phyloP scores from a whole-genome alignment of 2,888 invertebrate genomes.

The Limenitis camilla region DNA sequence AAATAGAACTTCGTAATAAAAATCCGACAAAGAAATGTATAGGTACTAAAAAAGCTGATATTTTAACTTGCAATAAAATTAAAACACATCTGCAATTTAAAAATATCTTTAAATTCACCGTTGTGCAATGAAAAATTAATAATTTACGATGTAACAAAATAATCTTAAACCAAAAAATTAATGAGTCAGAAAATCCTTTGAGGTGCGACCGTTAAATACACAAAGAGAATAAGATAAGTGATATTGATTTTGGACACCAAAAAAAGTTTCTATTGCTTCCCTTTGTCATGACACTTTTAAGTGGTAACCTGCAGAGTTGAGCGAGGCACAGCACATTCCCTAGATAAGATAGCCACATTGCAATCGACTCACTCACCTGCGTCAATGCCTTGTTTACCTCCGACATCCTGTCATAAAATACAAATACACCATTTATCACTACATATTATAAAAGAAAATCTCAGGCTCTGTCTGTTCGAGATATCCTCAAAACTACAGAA shows the following conservation, averaged over 20 bases:
- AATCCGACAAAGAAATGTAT: no score
- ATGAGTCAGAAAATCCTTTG: constrained; percentile 6
- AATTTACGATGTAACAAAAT: constrained; percentile 2
- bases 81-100: background rate
- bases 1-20: no score
- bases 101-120: background rate
- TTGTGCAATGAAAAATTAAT: background rate
- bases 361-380: constrained; percentile 55
- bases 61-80: no score
- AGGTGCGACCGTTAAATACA: constrained; percentile 22
- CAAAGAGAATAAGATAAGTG: constrained; percentile 46
- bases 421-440: background rate
- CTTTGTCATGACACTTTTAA: constrained; percentile 57
- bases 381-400: constrained; percentile 9
- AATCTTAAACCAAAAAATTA: constrained; percentile 2
- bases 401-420: constrained; percentile 9
- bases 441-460: no score
- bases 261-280: constrained; percentile 26
- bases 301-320: constrained; percentile 52
- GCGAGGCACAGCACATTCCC: constrained; percentile 63
- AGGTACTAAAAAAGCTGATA: no score
- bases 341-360: constrained; percentile 66
- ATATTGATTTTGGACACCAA: constrained; percentile 59
- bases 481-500: no score
- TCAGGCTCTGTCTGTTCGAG: no score